phyloP scores from a whole-genome alignment of 2,888 invertebrate genomes.

The Lumbricus terrestris region DNA sequence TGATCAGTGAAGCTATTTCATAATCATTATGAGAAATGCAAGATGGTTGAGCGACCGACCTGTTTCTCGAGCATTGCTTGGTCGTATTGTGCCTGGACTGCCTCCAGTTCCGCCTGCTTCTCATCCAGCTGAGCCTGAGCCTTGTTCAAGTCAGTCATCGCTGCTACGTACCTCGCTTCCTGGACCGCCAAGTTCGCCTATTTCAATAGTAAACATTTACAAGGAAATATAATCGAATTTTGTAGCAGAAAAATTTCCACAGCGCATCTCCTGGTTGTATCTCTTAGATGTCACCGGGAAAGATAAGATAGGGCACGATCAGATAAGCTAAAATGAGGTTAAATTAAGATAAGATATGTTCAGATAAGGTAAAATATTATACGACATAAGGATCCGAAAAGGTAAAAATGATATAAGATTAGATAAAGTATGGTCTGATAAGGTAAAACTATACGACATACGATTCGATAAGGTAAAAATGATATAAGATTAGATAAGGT shows the following conservation, averaged over 20 bases:
- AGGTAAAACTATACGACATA: too few species aligned
- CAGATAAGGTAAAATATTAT: too few species aligned
- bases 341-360: too few species aligned
- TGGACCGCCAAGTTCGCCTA: conserved; percentile 70
- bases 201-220: conserved; percentile 35
- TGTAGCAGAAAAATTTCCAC: background rate
- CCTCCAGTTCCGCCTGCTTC: conserved; percentile 56
- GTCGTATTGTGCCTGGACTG: conserved; percentile 57
- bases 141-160: conserved; percentile 55
- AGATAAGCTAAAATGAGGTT: too few species aligned
- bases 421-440: too few species aligned
- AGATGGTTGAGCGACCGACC: conserved; percentile 38
- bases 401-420: too few species aligned
- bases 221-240: conserved; percentile 27
- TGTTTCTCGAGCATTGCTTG: conserved; percentile 58
- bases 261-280: too few species aligned
- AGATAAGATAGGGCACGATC: background rate
- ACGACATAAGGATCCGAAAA: too few species aligned
- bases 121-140: conserved; percentile 58
- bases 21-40: too few species aligned
- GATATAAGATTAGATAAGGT: too few species aligned
- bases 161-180: conserved; percentile 63
- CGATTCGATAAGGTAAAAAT: too few species aligned
- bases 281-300: background rate
- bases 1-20: background rate